Conservation (phyloP, 2,888 invertebrate species). For the Perizoma affinitatum region DNA sequence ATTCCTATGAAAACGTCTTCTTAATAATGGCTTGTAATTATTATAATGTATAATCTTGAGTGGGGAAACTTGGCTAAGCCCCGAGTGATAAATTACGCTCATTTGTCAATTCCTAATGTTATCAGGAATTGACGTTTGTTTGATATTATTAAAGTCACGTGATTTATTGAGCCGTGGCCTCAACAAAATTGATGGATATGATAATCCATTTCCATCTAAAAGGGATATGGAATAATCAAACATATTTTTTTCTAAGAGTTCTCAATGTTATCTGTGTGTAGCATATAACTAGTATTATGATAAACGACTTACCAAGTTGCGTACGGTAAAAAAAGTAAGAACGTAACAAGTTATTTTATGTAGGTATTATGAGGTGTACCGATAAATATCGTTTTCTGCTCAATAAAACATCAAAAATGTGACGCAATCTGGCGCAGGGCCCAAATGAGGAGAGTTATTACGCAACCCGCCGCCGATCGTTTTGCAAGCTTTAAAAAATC, state of each 20-base stretch:
- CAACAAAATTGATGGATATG: conserved; percentile 7
- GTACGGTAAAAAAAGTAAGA: too few relatives aligned
- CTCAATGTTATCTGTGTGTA: too few relatives aligned
- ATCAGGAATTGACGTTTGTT: conserved; percentile 29
- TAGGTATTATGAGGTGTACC: conserved; percentile 31
- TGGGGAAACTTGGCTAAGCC: conserved; percentile 27
- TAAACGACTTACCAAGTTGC: too few relatives aligned
- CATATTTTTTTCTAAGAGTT: too few relatives aligned
- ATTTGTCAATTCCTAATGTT: conserved; percentile 36
- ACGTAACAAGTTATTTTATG: too few relatives aligned
- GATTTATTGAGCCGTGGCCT: conserved; percentile 9
- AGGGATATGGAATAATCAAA: not conserved
- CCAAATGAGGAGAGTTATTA: conserved; percentile 49
- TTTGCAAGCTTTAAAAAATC: conserved; percentile 39
- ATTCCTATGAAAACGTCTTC: conserved; percentile 25
- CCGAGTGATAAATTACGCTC: conserved; percentile 35
- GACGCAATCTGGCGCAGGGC: conserved; percentile 52
- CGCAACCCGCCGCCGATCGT: conserved; percentile 50
- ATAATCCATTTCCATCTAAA: conserved; percentile 3
- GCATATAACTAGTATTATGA: too few relatives aligned
- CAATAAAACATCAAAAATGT: conserved; percentile 52
- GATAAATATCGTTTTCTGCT: conserved; percentile 52
- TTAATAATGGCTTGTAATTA: conserved; percentile 32
- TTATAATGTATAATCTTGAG: conserved; percentile 31
- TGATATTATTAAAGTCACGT: conserved; percentile 18